These are phyloP conservation scores for Porites rus DNA, from an alignment of 92 coral and sea anemone species.

Conservation along the genomic window DNA sequence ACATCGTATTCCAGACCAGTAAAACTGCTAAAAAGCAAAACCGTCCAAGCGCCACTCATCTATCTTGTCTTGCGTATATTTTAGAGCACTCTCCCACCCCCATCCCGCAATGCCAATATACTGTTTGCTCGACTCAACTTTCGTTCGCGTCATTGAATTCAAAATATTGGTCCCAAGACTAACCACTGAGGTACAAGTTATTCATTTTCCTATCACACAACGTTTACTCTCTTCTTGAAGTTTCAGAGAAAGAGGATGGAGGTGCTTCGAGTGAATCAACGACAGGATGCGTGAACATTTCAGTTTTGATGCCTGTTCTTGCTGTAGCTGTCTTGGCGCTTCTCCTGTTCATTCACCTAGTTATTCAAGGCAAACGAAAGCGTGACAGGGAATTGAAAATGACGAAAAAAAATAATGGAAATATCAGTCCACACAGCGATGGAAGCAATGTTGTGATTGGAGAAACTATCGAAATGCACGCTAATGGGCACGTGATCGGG, in stretches of 20 bases:
- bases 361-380: conserved; percentile 1
- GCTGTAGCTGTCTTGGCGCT: conserved; percentile 36
- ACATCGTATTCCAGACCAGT: too few species aligned
- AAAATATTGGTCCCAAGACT: not conserved
- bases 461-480: conserved; percentile 19
- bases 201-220: not conserved
- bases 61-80: too few species aligned
- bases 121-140: too few species aligned
- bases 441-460: conserved; percentile 11
- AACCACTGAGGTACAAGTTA: not conserved
- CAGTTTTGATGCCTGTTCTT: conserved; percentile 43
- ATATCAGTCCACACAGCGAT: conserved; percentile 24
- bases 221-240: not conserved
- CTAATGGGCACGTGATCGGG: not conserved
- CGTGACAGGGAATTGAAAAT: not conserved
- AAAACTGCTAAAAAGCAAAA: too few species aligned
- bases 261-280: not conserved
- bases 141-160: too few species aligned
- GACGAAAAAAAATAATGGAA: not conserved
- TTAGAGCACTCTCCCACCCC: too few species aligned
- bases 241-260: not conserved
- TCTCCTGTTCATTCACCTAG: conserved; percentile 23
- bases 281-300: conserved; percentile 30
- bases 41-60: too few species aligned
- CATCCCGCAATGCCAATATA: too few species aligned